These are phyloP conservation scores for Drosophila atripex DNA, from an alignment of 2,888 invertebrate genomes.

Conservation along the genomic window DNA sequence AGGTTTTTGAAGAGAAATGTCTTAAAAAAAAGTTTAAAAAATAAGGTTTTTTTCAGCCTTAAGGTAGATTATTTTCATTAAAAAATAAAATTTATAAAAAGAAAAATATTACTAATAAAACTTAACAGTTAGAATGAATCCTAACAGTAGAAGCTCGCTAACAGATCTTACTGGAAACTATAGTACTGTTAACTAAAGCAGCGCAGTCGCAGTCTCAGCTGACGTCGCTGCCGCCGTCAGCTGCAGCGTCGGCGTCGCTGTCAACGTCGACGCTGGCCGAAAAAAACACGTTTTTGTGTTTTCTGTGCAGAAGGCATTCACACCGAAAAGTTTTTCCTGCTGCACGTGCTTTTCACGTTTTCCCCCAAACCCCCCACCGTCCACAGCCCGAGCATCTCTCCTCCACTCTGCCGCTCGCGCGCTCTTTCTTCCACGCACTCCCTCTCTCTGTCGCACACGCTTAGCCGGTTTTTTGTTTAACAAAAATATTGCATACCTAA, in stretches of 20 bases:
- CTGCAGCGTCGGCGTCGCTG: slow-evolving; percentile 29
- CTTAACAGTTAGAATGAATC: background rate
- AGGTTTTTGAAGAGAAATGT: too few species aligned
- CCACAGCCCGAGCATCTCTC: slow-evolving; percentile 14
- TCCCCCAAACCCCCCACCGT: background rate
- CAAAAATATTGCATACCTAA: slow-evolving; percentile 30
- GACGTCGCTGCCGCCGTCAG: slow-evolving; percentile 1
- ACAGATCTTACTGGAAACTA: background rate
- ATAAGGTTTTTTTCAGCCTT: too few species aligned
- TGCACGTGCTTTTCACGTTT: slow-evolving; percentile 58
- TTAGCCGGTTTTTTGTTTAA: slow-evolving; percentile 36
- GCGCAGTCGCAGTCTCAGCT: background rate
- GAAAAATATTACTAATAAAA: too few species aligned
- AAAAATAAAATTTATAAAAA: too few species aligned
- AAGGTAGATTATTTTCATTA: too few species aligned
- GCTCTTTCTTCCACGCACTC: background rate
- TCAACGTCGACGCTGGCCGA: slow-evolving; percentile 38
- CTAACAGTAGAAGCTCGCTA: background rate
- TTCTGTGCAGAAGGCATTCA: slow-evolving; percentile 83
- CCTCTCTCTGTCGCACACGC: background rate
- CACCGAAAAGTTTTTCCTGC: slow-evolving; percentile 76
- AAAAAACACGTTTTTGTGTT: slow-evolving; percentile 75
- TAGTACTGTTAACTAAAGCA: background rate
- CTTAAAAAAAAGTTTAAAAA: too few species aligned
- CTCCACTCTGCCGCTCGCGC: slow-evolving; percentile 7